These are phyloP conservation scores for Bungarus multicinctus DNA, from an alignment of 2,113 vertebrate species.

Conservation along the genomic window DNA sequence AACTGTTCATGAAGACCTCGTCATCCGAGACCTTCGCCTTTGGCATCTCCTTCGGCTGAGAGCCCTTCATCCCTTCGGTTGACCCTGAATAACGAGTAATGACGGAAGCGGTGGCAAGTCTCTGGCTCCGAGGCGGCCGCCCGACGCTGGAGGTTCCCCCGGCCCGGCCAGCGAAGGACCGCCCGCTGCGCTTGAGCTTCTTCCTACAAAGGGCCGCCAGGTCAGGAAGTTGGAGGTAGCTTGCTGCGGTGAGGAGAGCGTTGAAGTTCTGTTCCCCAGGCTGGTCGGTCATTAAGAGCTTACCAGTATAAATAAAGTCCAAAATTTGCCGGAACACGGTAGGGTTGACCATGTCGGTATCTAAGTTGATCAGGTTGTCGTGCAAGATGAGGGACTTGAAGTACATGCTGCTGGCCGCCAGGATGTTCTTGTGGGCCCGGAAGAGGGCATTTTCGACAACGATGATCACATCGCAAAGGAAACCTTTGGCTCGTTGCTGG, in stretches of 20 bases:
- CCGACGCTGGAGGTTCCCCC: constrained; percentile 75
- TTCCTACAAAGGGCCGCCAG: constrained; percentile 93
- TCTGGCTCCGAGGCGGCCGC: constrained; percentile 84
- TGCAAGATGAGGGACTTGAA: constrained; percentile 98
- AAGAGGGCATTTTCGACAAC: constrained; percentile 98
- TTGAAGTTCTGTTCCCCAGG: constrained; percentile 91
- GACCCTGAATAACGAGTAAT: constrained; percentile 84
- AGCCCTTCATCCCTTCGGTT: constrained; percentile 80
- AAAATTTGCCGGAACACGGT: constrained; percentile 93
- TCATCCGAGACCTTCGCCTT: constrained; percentile 87
- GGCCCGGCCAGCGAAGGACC: constrained; percentile 80
- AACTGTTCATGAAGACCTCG: constrained; percentile 82
- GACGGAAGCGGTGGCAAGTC: constrained; percentile 81
- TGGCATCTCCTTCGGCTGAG: constrained; percentile 80
- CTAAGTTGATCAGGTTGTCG: constrained; percentile 98
- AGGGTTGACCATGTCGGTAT: constrained; percentile 98
- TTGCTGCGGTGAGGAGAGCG: constrained; percentile 94
- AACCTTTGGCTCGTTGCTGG: constrained; percentile 98
- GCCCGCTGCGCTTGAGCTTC: constrained; percentile 87
- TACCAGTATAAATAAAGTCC: constrained; percentile 99
- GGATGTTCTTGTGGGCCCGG: constrained; percentile 95
- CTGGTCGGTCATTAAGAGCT: constrained; percentile 86
- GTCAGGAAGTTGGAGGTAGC: constrained; percentile 99
- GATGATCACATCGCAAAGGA: constrained; percentile 97
- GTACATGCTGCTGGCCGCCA: constrained; percentile 98